Conservation (phyloP, 2,888 invertebrate genomes). For the Carabus problematicus region DNA sequence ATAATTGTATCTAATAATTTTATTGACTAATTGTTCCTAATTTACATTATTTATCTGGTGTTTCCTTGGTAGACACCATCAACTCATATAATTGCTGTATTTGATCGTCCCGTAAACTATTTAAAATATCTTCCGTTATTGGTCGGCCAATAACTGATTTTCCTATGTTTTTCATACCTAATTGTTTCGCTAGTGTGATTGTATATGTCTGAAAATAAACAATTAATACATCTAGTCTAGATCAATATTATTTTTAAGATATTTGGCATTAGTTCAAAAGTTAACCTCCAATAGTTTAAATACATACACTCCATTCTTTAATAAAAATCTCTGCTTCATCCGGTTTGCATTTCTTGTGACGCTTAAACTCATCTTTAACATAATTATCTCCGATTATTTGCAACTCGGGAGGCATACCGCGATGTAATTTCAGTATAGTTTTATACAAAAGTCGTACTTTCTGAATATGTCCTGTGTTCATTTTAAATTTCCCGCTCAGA, state of each 20-base stretch:
- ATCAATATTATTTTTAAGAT: conserved; percentile 22
- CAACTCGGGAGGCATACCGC: conserved; percentile 65
- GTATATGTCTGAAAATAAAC: conserved; percentile 74
- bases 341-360: conserved; percentile 77
- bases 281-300: conserved; percentile 53
- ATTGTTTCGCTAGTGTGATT: conserved; percentile 74
- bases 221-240: conserved; percentile 31
- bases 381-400: conserved; percentile 66
- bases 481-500: conserved; percentile 23
- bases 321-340: conserved; percentile 79
- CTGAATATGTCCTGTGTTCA: conserved; percentile 56
- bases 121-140: conserved; percentile 68
- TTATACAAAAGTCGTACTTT: conserved; percentile 67
- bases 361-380: conserved; percentile 76
- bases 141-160: conserved; percentile 70
- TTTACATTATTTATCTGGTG: conserved; percentile 41
- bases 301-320: conserved; percentile 85
- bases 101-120: conserved; percentile 82
- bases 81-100: conserved; percentile 85
- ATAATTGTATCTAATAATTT: background rate
- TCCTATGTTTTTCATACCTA: conserved; percentile 62
- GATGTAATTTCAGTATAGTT: conserved; percentile 66
- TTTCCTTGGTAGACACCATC: conserved; percentile 70
- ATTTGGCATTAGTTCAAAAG: too few species aligned
- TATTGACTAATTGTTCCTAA: background rate